Evolutionary conservation across 2,113 vertebrate species (phyloP).

Genomic region (Anhinga rufa): DNA sequence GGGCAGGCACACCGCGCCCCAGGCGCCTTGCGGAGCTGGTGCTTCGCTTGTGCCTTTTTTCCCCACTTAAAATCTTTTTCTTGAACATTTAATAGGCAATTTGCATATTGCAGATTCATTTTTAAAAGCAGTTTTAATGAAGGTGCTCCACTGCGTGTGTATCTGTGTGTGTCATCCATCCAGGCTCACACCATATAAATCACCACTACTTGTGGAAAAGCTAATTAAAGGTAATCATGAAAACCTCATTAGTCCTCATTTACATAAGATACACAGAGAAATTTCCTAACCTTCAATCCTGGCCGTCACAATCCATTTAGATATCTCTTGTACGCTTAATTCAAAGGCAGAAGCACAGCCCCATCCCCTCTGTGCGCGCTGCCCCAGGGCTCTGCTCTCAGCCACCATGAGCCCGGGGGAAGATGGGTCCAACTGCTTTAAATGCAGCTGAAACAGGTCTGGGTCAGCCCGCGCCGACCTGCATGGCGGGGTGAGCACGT

Average conservation of each 20-base stretch:
- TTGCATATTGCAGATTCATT: not conserved
- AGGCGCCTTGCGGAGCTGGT: not conserved
- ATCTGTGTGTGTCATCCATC: not conserved
- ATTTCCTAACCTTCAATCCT: not conserved
- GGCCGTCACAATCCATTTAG: not conserved
- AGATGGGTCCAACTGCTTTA: not conserved
- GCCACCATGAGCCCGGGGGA: rapidly evolving
- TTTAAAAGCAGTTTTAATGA: not conserved
- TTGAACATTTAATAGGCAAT: not conserved
- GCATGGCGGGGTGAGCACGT: rapidly evolving
- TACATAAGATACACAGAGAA: not conserved
- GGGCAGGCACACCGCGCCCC: not conserved
- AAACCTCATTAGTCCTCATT: slow-evolving; percentile 44
- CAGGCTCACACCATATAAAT: not conserved
- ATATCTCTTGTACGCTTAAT: not conserved
- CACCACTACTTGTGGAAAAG: not conserved
- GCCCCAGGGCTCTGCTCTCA: not conserved
- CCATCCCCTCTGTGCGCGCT: not conserved
- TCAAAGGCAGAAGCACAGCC: not conserved
- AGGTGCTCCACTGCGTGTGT: not conserved
- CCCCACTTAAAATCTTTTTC: not conserved
- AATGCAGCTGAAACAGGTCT: rapidly evolving
- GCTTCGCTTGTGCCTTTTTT: not conserved
- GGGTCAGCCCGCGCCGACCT: rapidly evolving
- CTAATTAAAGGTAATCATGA: slow-evolving; percentile 16